These are phyloP conservation scores for Pampusana beccarii DNA, from an alignment of 2,113 vertebrate genomes.

Conservation along the genomic window DNA sequence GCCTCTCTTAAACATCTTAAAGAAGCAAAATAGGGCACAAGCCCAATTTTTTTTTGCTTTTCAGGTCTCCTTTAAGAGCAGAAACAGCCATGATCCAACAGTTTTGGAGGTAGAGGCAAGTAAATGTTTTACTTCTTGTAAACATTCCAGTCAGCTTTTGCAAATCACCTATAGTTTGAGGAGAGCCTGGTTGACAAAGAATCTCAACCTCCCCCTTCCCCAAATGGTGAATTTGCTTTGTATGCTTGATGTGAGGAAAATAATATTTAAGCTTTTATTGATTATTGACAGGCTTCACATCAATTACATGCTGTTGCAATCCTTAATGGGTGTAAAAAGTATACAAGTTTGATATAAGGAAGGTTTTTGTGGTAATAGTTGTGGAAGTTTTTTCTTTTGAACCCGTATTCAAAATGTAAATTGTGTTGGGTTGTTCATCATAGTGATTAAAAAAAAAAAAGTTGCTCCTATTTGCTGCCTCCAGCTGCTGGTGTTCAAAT, in stretches of 20 bases:
- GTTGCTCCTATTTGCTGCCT: neutral
- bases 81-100: slow-evolving; percentile 63
- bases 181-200: neutral
- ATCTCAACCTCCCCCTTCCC: neutral
- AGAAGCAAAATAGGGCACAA: slow-evolving; percentile 68
- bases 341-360: neutral
- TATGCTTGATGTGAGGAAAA: neutral
- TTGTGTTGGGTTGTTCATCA: neutral
- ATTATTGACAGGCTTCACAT: neutral
- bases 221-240: neutral
- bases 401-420: neutral
- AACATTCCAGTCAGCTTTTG: neutral
- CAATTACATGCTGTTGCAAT: neutral
- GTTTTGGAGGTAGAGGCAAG: slow-evolving; percentile 72
- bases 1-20: slow-evolving; percentile 37
- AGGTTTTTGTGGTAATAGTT: neutral
- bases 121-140: slow-evolving; percentile 66
- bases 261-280: neutral
- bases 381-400: neutral
- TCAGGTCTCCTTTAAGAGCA: slow-evolving; percentile 69
- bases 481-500: neutral
- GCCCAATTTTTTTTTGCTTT: slow-evolving; percentile 66
- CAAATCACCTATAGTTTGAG: neutral
- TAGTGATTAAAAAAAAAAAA: neutral
- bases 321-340: neutral